Percentiles rank a stretch among this genome's conserved stretches.
Evolutionary conservation across 2,888 invertebrate species (phyloP).

Genomic region (Rhagophthalmus giganteus): DNA sequence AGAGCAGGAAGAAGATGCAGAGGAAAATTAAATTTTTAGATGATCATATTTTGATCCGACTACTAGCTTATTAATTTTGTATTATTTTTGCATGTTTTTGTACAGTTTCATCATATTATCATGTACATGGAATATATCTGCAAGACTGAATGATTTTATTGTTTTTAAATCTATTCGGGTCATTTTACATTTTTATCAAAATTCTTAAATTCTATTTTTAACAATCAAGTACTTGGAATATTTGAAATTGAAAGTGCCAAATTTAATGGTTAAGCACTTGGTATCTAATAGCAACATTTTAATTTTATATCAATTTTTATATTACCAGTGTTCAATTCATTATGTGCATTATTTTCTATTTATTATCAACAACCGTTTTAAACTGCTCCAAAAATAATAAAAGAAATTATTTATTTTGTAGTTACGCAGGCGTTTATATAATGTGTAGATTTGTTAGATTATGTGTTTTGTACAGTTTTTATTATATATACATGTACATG

Average conservation of each 20-base stretch:
- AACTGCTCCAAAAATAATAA: too few species aligned
- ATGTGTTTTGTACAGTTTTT: conserved; percentile 17
- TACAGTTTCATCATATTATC: conserved; percentile 35
- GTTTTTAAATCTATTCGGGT: not conserved
- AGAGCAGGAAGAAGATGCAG: conserved; percentile 72
- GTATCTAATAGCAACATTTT: too few species aligned
- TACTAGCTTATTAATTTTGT: conserved; percentile 38
- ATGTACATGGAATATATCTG: conserved; percentile 5
- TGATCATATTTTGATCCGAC: conserved; percentile 33
- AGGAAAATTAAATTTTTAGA: conserved; percentile 59
- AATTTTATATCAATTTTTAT: too few species aligned
- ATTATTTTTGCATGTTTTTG: conserved; percentile 45
- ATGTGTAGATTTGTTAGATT: too few species aligned
- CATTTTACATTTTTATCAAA: not conserved
- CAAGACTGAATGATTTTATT: conserved; percentile 51
- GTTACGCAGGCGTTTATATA: too few species aligned
- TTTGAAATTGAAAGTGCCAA: not conserved
- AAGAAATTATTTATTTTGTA: not conserved
- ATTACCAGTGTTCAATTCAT: too few species aligned
- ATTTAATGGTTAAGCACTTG: too few species aligned
- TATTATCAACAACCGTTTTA: too few species aligned
- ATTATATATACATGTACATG: conserved; percentile 5
- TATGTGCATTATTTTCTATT: too few species aligned
- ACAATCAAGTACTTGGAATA: too few species aligned
- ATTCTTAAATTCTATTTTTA: too few species aligned